Evolutionary conservation across 2,797 vertebrate genomes (phyloP).

Genomic region (Gambelia wislizenii): DNA sequence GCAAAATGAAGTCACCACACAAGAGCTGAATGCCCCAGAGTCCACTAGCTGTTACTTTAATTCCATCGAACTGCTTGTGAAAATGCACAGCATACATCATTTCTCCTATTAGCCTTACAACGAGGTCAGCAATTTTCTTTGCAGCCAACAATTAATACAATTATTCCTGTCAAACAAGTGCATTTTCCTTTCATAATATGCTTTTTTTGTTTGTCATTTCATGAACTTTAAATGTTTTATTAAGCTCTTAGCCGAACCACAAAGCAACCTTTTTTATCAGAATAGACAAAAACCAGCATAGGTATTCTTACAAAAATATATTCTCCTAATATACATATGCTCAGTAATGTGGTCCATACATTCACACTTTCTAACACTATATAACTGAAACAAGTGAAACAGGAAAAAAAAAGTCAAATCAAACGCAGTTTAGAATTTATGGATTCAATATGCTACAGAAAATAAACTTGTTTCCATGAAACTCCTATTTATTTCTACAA

Average conservation of each 20-base stretch:
- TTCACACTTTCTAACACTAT: neutral
- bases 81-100: slow-evolving; percentile 26
- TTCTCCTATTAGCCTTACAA: slow-evolving; percentile 35
- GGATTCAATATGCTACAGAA: neutral
- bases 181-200: slow-evolving; percentile 23
- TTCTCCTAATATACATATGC: neutral
- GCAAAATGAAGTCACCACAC: slow-evolving; percentile 4
- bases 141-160: slow-evolving; percentile 21
- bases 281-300: neutral
- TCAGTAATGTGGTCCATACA: neutral
- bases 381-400: neutral
- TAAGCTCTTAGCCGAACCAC: neutral
- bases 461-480: neutral
- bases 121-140: slow-evolving; percentile 35
- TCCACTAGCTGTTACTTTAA: slow-evolving; percentile 32
- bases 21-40: neutral
- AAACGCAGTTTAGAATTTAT: neutral
- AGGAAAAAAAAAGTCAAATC: neutral
- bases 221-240: slow-evolving; percentile 7
- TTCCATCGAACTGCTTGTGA: slow-evolving; percentile 23
- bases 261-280: neutral
- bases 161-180: slow-evolving; percentile 16
- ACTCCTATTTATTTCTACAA: neutral
- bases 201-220: slow-evolving; percentile 18
- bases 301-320: slow-evolving; percentile 1